Conservation (phyloP, 1,140 invertebrate species). For the Physella acuta region DNA sequence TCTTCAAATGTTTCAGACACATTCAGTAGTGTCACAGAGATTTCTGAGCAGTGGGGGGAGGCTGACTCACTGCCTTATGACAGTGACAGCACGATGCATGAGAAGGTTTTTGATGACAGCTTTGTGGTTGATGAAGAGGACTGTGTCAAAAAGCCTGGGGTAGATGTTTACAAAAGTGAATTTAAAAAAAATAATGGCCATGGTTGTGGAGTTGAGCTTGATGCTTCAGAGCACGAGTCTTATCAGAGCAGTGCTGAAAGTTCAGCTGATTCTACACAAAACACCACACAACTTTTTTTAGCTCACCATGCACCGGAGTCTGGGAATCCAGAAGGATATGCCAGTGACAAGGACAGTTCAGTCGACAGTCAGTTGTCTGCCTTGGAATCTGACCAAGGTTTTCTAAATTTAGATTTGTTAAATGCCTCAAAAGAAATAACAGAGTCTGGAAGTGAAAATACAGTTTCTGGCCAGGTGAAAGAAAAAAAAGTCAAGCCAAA, state of each 20-base stretch:
- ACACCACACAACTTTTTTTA: neutral
- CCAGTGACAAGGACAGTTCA: neutral
- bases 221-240: neutral
- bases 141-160: neutral
- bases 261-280: neutral
- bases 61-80: neutral
- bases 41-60: conserved; percentile 12
- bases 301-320: neutral
- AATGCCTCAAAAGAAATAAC: neutral
- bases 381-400: conserved; percentile 1
- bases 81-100: neutral
- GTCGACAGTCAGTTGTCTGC: neutral
- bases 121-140: conserved; percentile 13
- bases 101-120: neutral
- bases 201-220: neutral
- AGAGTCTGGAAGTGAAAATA: neutral
- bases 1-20: conserved; percentile 10
- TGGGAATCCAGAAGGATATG: conserved; percentile 4
- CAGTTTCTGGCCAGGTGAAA: neutral
- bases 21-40: neutral
- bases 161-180: neutral
- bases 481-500: neutral
- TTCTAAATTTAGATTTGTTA: neutral
- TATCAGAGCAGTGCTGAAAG: neutral
- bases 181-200: neutral